Base-by-base conservation (phyloP, 2,888 invertebrate species). In the Zootermopsis nevadensis region DNA sequence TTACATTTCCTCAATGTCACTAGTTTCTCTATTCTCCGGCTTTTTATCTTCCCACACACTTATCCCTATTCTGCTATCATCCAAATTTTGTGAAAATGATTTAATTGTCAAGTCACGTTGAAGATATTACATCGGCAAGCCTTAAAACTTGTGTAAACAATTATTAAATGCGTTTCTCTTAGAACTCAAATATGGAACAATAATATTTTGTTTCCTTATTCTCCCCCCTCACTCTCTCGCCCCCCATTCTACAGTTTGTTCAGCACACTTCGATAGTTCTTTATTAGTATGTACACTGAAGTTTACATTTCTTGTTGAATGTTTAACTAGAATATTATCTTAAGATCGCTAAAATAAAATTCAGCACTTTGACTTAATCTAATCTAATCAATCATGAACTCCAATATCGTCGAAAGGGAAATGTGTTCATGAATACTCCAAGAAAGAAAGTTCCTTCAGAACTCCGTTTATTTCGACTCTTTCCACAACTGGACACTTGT, bases 101-200 rank as follows among this genome's bases (percentile, higher is more conserved):
- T 74, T 42, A 74, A 74, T 74, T 74, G 74, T 74, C 74, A 74
- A 69, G 74, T 74, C 38, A 8, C 35, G 74, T 33, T 74, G 31
- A 74, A n/a, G 60, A 60, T 27, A 60, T 60, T 60, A n/a, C 60
- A 60, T 48, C 27, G 15, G 60, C n/a, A n/a, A 19, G 74, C 22
- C 74, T 42, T 74, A 38, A 38, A n/a, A 38, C 19, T 74, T 74
- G 24, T n/a, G 74, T 74, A 35, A 74, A 74, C 74, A 74, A 74
- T 74, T 74, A 74, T 74, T 74, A 38, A 72, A 74, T 66, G 79
- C 60, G 77, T 53, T 77, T 77, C 77, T 30, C 48, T 38, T 33
- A n/a, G 53, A 60, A 79, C 79, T 79, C 79, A 79, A 79, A 79
- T 66, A 79, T 66, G 66, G 33, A 79, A 79, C 79, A 79, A 60